Conservation (phyloP, 92 coral and sea anemone genomes). For the Plumapathes pennacea region DNA sequence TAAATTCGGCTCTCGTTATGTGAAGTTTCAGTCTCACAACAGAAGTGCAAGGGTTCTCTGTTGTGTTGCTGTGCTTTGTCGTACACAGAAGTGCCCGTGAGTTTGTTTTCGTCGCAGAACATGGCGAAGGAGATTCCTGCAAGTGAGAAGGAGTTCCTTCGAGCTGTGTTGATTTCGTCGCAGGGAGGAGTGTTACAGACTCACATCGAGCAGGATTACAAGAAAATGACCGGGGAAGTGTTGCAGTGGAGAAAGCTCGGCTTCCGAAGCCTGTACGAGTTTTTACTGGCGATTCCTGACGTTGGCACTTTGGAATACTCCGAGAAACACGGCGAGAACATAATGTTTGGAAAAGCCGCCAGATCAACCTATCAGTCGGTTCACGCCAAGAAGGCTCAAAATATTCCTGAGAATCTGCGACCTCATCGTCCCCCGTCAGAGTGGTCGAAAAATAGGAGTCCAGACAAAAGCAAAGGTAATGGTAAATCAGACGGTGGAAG, state of each 20-base stretch:
- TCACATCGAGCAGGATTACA: constrained; percentile 54
- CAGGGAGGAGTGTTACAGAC: constrained; percentile 71
- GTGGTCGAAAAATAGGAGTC: constrained; percentile 29
- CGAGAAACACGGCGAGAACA: constrained; percentile 73
- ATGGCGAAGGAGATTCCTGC: constrained; percentile 76
- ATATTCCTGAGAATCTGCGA: constrained; percentile 28
- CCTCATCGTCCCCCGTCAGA: constrained; percentile 61
- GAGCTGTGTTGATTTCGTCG: constrained; percentile 76
- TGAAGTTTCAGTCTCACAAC: no score
- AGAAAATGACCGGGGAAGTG: constrained; percentile 24
- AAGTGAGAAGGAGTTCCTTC: constrained; percentile 44
- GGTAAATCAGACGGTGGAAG: constrained; percentile 6
- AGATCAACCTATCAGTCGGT: constrained; percentile 64
- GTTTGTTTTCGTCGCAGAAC: no score
- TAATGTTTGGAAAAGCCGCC: constrained; percentile 69
- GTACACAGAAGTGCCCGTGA: no score
- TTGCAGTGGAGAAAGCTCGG: constrained; percentile 70
- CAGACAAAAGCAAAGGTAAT: constrained; percentile 33
- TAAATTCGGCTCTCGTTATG: no score
- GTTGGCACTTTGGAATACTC: constrained; percentile 83
- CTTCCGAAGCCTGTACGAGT: constrained; percentile 67
- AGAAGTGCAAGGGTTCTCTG: no score
- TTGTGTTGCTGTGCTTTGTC: no score
- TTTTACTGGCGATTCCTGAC: constrained; percentile 83
- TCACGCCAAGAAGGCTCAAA: constrained; percentile 79